These are phyloP conservation scores for Empidonax traillii DNA, from an alignment of 2,113 vertebrate species.

Conservation along the genomic window DNA sequence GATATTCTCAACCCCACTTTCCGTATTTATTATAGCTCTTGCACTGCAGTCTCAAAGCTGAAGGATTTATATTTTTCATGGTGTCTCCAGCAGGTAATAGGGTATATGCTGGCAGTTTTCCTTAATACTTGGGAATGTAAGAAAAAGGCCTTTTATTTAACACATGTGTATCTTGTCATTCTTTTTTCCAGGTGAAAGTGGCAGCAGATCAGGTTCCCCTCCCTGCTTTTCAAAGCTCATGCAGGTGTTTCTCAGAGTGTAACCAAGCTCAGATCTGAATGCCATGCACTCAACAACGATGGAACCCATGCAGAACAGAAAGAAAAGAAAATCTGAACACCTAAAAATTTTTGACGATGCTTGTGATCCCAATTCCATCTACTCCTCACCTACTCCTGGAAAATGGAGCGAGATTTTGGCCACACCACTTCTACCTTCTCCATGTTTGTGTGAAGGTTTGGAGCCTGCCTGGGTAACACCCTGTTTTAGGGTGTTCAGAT, in stretches of 20 bases:
- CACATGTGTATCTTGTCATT: accelerated
- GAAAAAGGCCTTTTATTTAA: not conserved
- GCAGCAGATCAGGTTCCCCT: not conserved
- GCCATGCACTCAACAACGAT: not conserved
- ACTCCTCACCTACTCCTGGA: not conserved
- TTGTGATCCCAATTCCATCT: not conserved
- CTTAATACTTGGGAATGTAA: not conserved
- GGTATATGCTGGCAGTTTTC: not conserved
- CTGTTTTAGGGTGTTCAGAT: not conserved
- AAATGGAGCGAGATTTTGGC: not conserved
- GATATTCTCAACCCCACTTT: not conserved
- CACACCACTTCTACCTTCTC: not conserved
- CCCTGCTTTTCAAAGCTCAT: not conserved
- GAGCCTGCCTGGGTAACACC: not conserved
- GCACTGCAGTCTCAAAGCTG: not conserved
- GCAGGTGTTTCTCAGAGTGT: not conserved
- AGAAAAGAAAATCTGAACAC: not conserved
- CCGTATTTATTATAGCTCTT: not conserved
- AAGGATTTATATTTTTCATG: not conserved
- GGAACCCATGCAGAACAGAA: not conserved
- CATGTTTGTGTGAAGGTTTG: not conserved
- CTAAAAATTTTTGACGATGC: not conserved
- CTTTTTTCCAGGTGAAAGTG: not conserved
- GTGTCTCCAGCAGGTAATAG: not conserved
- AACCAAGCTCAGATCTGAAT: not conserved